phyloP scores from a whole-genome alignment of 2,797 vertebrate species.

The Tympanoctomys barrerae region DNA sequence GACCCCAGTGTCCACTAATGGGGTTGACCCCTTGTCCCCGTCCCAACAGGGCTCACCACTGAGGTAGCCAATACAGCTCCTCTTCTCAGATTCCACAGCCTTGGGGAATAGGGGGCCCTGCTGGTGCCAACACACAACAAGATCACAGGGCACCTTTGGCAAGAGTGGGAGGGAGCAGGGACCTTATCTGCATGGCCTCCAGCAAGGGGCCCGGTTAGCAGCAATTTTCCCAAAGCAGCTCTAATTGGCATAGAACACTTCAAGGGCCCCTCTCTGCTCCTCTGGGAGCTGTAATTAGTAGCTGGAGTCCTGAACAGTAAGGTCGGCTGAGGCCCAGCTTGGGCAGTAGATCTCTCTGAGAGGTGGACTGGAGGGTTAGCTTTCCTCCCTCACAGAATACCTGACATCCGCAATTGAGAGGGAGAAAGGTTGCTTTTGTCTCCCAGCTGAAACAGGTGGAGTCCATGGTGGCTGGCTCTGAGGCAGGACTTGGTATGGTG shows the following conservation, averaged over 20 bases:
- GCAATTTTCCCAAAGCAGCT: background rate
- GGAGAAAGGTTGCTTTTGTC: background rate
- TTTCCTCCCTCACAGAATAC: background rate
- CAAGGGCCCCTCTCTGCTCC: background rate
- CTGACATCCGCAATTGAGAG: background rate
- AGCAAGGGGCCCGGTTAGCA: accelerated
- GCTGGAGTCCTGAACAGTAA: background rate
- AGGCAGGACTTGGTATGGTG: background rate
- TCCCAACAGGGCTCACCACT: background rate
- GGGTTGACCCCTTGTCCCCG: background rate
- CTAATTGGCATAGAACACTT: background rate
- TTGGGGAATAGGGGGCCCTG: background rate
- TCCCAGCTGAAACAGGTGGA: background rate
- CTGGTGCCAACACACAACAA: background rate
- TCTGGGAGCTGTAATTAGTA: background rate
- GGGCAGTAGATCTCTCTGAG: background rate
- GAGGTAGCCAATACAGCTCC: background rate
- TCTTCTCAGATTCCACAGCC: background rate
- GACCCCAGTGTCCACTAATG: background rate
- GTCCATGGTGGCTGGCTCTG: background rate
- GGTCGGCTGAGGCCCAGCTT: background rate
- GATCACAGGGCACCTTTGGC: background rate
- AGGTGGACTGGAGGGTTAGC: background rate
- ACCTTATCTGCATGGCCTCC: background rate
- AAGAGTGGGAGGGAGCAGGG: background rate